Percentiles rank a stretch among this genome's conserved stretches.
Evolutionary conservation across 2,888 invertebrate species (phyloP).

Genomic region (Helicoverpa assulta): DNA sequence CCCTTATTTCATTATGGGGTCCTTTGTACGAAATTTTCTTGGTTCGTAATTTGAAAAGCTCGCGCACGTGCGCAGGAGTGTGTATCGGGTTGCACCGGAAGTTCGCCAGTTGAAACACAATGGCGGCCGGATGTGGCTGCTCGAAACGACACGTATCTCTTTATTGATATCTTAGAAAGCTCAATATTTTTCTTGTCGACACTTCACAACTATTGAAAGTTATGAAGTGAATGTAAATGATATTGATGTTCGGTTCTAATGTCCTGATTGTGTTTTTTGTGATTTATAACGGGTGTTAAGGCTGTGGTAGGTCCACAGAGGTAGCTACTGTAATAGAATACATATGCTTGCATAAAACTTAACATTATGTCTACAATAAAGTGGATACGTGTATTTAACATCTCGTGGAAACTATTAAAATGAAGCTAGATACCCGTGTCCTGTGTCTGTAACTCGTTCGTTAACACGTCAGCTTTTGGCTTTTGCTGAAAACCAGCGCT

Average conservation of each 20-base stretch:
- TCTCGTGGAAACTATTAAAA: constrained; percentile 11
- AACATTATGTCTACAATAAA: no score
- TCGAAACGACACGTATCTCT: constrained; percentile 89
- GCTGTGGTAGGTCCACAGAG: constrained; percentile 6
- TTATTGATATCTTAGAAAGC: constrained; percentile 89
- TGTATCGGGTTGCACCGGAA: constrained; percentile 90
- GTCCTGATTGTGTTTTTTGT: constrained; percentile 47
- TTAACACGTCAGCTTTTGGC: no score
- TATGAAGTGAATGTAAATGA: constrained; percentile 72
- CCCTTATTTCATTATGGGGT: constrained; percentile 61
- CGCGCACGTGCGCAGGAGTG: constrained; percentile 90
- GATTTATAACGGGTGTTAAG: constrained; percentile 36
- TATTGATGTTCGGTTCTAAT: constrained; percentile 65
- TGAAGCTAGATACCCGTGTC: constrained; percentile 23
- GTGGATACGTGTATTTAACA: neutral
- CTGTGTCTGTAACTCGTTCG: constrained; percentile 19
- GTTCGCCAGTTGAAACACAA: constrained; percentile 85
- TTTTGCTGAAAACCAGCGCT: no score
- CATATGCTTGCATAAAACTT: no score
- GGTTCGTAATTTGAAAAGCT: constrained; percentile 86
- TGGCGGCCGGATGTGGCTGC: constrained; percentile 89
- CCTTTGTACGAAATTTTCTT: constrained; percentile 81
- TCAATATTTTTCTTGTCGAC: constrained; percentile 86
- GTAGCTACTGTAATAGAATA: neutral
- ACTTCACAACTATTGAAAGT: constrained; percentile 80